phyloP scores from a whole-genome alignment of 1,140 invertebrate species.

The Apis laboriosa region DNA sequence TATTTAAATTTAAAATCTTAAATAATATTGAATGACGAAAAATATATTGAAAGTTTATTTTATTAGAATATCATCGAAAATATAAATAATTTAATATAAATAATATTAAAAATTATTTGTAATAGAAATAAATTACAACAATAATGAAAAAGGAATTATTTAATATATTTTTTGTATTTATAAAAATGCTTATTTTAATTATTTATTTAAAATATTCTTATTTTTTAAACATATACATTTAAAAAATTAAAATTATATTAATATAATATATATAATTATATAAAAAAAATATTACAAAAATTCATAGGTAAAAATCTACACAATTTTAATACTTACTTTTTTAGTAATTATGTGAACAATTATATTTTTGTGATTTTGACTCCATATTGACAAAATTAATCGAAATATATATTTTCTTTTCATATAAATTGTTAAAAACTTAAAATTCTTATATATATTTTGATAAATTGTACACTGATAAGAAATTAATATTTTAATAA shows the following conservation, averaged over 20 bases:
- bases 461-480: not conserved
- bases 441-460: not conserved
- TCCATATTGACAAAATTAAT: not conserved
- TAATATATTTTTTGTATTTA: not conserved
- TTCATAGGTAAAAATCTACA: conserved; percentile 3
- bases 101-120: not conserved
- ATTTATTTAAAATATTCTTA: conserved; percentile 14
- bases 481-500: not conserved
- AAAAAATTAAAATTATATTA: not conserved
- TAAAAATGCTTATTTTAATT: not conserved
- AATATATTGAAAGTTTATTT: too few species aligned
- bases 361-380: not conserved
- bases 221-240: conserved; percentile 8
- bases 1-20: not conserved
- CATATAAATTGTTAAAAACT: not conserved
- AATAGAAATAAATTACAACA: not conserved
- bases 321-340: not conserved
- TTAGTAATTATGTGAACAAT: not conserved
- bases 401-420: not conserved
- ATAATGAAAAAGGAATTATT: not conserved
- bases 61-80: too few species aligned
- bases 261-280: conserved; percentile 22
- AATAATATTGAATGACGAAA: not conserved
- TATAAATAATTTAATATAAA: not conserved
- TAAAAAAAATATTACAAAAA: conserved; percentile 29